Evolutionary conservation across 2,888 invertebrate genomes (phyloP).

Genomic region (Seira sanloemensis): DNA sequence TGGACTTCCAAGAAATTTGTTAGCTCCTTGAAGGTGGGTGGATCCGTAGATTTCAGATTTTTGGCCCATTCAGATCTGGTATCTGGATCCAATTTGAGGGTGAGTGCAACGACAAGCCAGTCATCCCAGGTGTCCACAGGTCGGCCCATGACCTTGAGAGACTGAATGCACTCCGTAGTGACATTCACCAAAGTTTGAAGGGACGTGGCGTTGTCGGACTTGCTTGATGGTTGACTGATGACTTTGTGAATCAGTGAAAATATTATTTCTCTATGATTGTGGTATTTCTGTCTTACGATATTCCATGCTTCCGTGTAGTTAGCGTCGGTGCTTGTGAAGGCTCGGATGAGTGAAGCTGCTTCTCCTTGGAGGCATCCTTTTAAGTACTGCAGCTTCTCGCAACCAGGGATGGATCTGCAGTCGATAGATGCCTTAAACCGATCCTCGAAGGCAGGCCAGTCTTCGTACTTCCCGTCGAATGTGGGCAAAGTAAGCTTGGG

Average conservation of each 20-base stretch:
- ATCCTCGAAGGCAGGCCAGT: slow-evolving; percentile 48
- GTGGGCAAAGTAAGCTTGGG: slow-evolving; percentile 48
- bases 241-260: not conserved
- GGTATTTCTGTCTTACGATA: slow-evolving; percentile 22
- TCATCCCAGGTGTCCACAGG: slow-evolving; percentile 25
- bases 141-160: slow-evolving; percentile 18
- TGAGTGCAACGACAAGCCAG: slow-evolving; percentile 12
- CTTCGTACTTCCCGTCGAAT: slow-evolving; percentile 48
- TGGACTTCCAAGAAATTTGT: slow-evolving; percentile 19
- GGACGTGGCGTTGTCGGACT: not conserved
- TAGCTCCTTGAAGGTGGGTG: slow-evolving; percentile 26
- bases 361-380: slow-evolving; percentile 46
- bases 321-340: slow-evolving; percentile 37
- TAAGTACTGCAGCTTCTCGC: slow-evolving; percentile 57
- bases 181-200: slow-evolving; percentile 14
- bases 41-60: not conserved
- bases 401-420: slow-evolving; percentile 15
- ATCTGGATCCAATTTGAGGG: slow-evolving; percentile 27
- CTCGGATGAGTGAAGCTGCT: slow-evolving; percentile 36
- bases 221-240: not conserved
- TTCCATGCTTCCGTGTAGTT: slow-evolving; percentile 53
- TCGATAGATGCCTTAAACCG: slow-evolving; percentile 32
- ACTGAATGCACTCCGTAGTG: not conserved
- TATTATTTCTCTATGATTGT: slow-evolving; percentile 56
- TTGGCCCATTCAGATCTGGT: slow-evolving; percentile 35